Percentiles rank a stretch among this genome's conserved stretches.
Evolutionary conservation across 1,140 invertebrate species (phyloP).

Genomic region (Drosophila oshimai): DNA sequence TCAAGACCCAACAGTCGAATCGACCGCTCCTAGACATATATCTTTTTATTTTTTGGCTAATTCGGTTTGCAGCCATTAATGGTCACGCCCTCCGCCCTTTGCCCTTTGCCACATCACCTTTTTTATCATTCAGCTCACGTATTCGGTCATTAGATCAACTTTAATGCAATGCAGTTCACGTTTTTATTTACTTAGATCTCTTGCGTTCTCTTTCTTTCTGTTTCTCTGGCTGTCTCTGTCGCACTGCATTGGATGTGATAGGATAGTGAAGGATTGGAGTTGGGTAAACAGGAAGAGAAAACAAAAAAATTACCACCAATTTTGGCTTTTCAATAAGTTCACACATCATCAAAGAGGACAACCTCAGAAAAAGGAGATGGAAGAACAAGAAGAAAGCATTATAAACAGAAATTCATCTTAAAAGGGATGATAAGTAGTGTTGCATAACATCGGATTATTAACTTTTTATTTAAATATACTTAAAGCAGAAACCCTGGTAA

Average conservation of each 20-base stretch:
- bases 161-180: constrained; percentile 69
- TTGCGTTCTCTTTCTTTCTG: neutral
- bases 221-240: neutral
- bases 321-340: constrained; percentile 55
- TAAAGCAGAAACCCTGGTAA: no score
- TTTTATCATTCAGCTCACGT: constrained; percentile 61
- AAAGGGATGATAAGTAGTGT: no score
- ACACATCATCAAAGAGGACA: constrained; percentile 36
- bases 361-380: neutral
- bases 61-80: constrained; percentile 58
- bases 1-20: neutral
- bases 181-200: constrained; percentile 71
- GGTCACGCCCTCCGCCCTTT: constrained; percentile 4
- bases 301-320: constrained; percentile 7
- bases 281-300: neutral
- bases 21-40: neutral
- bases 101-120: neutral
- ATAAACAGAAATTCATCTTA: no score
- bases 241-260: neutral
- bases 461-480: no score
- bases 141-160: constrained; percentile 75
- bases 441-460: no score
- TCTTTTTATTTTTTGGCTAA: constrained; percentile 24
- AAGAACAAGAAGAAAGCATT: no score
- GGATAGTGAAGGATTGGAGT: neutral